A percentile compares a stretch with the other conserved stretches of the same genome.
Evolutionary conservation across 2,113 vertebrate species (phyloP).

Genomic region (Bufo bufo): DNA sequence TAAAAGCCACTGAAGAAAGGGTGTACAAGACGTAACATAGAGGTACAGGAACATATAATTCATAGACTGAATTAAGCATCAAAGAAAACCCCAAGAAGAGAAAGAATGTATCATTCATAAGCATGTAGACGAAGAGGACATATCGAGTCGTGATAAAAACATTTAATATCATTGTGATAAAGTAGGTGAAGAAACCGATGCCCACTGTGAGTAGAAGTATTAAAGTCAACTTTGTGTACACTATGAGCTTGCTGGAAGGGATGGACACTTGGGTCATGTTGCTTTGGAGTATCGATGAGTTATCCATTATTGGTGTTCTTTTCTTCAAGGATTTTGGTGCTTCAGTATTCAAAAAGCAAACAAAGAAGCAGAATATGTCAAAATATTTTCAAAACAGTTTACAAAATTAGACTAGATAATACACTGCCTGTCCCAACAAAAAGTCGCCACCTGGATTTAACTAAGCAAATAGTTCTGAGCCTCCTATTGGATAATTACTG

Average conservation of each 20-base stretch:
- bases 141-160: not conserved
- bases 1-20: too few relatives aligned
- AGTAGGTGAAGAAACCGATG: conserved; percentile 8
- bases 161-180: not conserved
- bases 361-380: too few relatives aligned
- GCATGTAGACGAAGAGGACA: not conserved
- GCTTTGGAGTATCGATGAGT: not conserved
- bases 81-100: not conserved
- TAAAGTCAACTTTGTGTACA: too few relatives aligned
- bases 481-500: too few relatives aligned
- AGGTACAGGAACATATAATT: not conserved
- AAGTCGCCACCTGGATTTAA: too few relatives aligned
- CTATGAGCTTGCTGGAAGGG: not conserved
- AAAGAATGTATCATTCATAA: not conserved
- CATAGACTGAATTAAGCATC: not conserved
- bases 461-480: too few relatives aligned
- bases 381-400: too few relatives aligned
- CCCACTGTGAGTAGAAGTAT: not conserved
- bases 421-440: too few relatives aligned
- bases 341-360: too few relatives aligned
- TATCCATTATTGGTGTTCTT: not conserved
- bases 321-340: too few relatives aligned
- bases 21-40: conserved; percentile 2
- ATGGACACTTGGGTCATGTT: not conserved
- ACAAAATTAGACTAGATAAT: too few relatives aligned